Evolutionary conservation across 2,113 vertebrate genomes (phyloP), one percentile per base, ranked within the genome.

Genomic region (Spea multiplicata): DNA sequence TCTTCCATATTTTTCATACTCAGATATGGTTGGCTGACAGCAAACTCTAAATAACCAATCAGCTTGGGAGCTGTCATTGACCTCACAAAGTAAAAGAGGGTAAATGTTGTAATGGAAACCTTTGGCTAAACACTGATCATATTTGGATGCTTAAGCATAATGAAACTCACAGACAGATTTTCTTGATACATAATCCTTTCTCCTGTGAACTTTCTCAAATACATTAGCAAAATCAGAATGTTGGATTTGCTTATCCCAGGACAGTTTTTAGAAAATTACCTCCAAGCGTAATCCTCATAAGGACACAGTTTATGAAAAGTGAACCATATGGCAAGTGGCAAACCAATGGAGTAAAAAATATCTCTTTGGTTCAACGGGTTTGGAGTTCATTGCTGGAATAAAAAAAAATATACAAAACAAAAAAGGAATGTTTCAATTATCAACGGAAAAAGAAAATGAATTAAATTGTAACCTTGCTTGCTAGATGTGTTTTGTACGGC

Each of bases 191-290:
- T 94, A 93, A 93, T 93, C 93, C 93, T 93, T 90, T 92, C 93
- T 92, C 93, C 86, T 86, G 91, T 86, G 91, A 92, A 87, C 88
- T 86, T 91, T 71, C 86, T 92, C 89, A 92, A 93, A 93, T 93
- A 91, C 89, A 93, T 93, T 93, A 92, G 85, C 89, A 88, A 92
- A 92, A 91, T 89, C 89, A 92, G 88, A 89, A 89, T 90, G 90
- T 91, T 92, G 91, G 91, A 87, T 93, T 91, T 93, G 92, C 91
- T 93, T 94, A 92, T 94, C 93, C 92, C 92, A 91, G 92, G 92
- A 92, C 87, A 93, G 91, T 93, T 90, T 92, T 93, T 92, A 93
- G 91, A 90, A 94, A 93, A 94, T 94, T 94, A 94, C 91, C 92
- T 92, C 91, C 89, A 91, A 88, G 91, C 87, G 83, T 87, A 92